Conservation (phyloP, 2,113 vertebrate genomes). For the Pardalotus punctatus region DNA sequence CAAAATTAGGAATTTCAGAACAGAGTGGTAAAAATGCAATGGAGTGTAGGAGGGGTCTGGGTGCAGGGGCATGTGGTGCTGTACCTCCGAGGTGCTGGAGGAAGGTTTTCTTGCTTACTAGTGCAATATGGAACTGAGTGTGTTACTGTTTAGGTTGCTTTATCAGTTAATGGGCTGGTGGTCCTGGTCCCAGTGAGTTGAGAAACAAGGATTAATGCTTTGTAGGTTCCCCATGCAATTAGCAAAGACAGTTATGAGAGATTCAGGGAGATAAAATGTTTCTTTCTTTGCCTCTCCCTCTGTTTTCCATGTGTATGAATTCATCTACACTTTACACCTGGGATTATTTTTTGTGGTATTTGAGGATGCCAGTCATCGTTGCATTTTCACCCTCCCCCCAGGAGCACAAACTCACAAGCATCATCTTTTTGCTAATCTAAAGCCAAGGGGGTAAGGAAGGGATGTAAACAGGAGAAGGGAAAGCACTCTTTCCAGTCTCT, state of each 20-base stretch:
- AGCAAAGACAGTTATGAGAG: neutral
- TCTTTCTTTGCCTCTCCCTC: neutral
- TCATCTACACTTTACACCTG: neutral
- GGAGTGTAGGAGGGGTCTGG: neutral
- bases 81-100: rapidly evolving
- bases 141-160: neutral
- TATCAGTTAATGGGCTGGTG: neutral
- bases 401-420: neutral
- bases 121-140: neutral
- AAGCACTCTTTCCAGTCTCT: neutral
- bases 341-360: neutral
- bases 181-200: neutral
- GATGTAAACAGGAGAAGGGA: neutral
- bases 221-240: neutral
- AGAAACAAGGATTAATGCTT: neutral
- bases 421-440: rapidly evolving
- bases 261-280: neutral
- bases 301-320: neutral
- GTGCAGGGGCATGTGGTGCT: rapidly evolving
- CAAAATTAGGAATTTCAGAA: neutral
- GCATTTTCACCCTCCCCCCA: neutral
- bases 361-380: neutral
- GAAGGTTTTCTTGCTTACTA: neutral
- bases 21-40: neutral
- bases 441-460: neutral